phyloP scores from a whole-genome alignment of 1,140 invertebrate species.

The Drosophila bifasciata region DNA sequence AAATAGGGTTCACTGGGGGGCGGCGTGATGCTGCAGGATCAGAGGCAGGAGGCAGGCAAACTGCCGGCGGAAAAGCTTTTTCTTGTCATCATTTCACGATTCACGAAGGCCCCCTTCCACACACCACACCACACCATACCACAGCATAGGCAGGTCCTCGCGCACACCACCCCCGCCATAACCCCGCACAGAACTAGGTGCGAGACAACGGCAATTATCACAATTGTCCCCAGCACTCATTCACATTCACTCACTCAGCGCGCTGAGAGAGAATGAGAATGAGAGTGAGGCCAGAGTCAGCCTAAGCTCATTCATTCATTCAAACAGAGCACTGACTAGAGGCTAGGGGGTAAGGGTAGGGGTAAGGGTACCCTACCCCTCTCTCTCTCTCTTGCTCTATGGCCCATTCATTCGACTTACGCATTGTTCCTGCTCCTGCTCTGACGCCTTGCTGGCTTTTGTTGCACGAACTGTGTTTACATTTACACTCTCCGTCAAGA shows the following conservation, averaged over 20 bases:
- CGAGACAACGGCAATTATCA: constrained; percentile 82
- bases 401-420: constrained; percentile 63
- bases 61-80: constrained; percentile 77
- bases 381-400: neutral
- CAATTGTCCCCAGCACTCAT: constrained; percentile 71
- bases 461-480: constrained; percentile 74
- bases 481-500: constrained; percentile 68
- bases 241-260: constrained; percentile 57
- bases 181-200: constrained; percentile 52
- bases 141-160: no score
- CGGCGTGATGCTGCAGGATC: neutral
- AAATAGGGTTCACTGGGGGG: constrained; percentile 53
- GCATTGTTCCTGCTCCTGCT: constrained; percentile 80
- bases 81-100: constrained; percentile 80
- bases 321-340: neutral
- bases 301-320: constrained; percentile 63
- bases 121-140: constrained; percentile 2
- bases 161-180: neutral
- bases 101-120: constrained; percentile 36
- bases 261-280: constrained; percentile 21
- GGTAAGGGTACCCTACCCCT: neutral
- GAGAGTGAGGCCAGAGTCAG: constrained; percentile 24
- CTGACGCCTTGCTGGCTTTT: constrained; percentile 74
- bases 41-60: constrained; percentile 52
- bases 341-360: neutral